phyloP scores from a whole-genome alignment of 2,888 invertebrate genomes.

The Sarcophaga rosellei region DNA sequence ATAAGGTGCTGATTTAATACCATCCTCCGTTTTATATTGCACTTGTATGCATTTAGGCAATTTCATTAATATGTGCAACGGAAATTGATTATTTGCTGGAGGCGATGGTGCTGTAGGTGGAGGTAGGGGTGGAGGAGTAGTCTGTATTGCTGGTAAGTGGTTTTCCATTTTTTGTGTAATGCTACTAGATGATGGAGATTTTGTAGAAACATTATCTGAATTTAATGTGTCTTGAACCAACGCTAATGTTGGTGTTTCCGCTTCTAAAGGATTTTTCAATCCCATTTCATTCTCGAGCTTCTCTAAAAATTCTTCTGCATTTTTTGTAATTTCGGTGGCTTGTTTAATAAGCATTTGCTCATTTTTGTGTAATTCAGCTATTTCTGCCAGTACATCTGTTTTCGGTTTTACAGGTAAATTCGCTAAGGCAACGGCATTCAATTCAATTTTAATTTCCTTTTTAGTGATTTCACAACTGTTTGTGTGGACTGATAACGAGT shows the following conservation, averaged over 20 bases:
- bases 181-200: background rate
- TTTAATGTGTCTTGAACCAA: slow-evolving; percentile 45
- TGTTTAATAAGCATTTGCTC: slow-evolving; percentile 63
- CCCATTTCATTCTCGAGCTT: slow-evolving; percentile 65
- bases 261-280: slow-evolving; percentile 48
- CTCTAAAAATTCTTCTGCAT: slow-evolving; percentile 61
- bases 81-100: slow-evolving; percentile 54
- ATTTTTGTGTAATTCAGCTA: slow-evolving; percentile 63
- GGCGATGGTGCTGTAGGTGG: background rate
- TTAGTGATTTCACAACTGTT: slow-evolving; percentile 40
- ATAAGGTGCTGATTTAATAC: slow-evolving; percentile 54
- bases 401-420: slow-evolving; percentile 59
- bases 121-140: background rate
- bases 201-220: background rate
- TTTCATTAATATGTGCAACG: slow-evolving; percentile 64
- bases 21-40: slow-evolving; percentile 64
- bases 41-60: slow-evolving; percentile 65
- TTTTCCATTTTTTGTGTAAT: background rate
- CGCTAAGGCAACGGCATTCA: slow-evolving; percentile 56
- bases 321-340: slow-evolving; percentile 61
- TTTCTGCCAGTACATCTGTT: slow-evolving; percentile 61
- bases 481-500: background rate
- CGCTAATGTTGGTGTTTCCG: slow-evolving; percentile 49
- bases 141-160: background rate
- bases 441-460: slow-evolving; percentile 65